These are phyloP conservation scores for Cassiopea andromeda DNA, from an alignment of 30 jellyfish, hydroid and myxozoan genomes.

Conservation along the genomic window DNA sequence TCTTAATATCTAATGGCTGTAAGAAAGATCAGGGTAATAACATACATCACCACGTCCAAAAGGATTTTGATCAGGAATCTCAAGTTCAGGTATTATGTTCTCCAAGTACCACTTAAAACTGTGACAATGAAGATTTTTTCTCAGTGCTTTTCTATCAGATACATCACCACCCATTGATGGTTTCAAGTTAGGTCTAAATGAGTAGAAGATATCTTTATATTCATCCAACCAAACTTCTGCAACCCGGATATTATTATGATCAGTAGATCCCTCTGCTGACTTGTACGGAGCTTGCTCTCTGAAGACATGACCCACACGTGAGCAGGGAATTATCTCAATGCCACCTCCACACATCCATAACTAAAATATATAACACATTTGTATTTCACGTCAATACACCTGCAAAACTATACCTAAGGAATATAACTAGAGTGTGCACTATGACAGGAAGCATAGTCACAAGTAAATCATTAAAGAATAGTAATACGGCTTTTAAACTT, in stretches of 20 bases:
- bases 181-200: conserved; percentile 92
- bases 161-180: conserved; percentile 97
- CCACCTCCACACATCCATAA: conserved; percentile 99
- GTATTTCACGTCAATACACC: no score
- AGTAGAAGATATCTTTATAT: conserved; percentile 90
- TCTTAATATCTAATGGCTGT: no score
- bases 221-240: conserved; percentile 99
- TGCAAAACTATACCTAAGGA: no score
- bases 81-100: conserved; percentile 93
- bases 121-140: conserved; percentile 85
- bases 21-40: neutral
- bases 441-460: no score
- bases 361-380: conserved; percentile 35
- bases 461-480: no score
- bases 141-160: conserved; percentile 71
- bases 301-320: conserved; percentile 99
- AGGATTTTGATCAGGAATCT: conserved; percentile 93
- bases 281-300: conserved; percentile 98
- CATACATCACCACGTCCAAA: conserved; percentile 97
- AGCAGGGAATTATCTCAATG: conserved; percentile 95
- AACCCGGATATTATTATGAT: conserved; percentile 96
- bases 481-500: no score
- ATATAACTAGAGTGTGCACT: no score
- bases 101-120: conserved; percentile 97
- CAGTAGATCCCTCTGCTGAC: conserved; percentile 95